Evolutionary conservation across 1,140 invertebrate genomes (phyloP), one percentile per base, ranked within the genome.

Genomic region (Platyscapa corneri): DNA sequence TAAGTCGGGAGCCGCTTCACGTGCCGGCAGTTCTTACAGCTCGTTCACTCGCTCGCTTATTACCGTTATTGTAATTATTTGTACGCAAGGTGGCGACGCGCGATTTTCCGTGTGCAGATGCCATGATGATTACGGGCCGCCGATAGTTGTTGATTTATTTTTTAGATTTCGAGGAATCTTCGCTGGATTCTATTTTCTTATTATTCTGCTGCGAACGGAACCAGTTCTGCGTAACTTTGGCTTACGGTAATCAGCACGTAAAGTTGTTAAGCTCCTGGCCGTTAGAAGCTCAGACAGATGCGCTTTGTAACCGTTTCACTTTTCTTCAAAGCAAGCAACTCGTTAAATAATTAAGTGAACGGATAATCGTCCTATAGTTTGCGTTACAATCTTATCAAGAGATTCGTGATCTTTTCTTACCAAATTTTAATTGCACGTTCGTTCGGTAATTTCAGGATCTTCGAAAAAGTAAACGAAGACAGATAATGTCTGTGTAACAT

Each of bases 21-120:
- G 23, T 27, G 20, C 70, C 20, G 10, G 49, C n/a, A 53, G 53
- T 77, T 77, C 49, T 77, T 77, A 77, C 46, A 16, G 75, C n/a
- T 77, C 16, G 75, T 56, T 49, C 56, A 27, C 56, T 60, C 7
- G 56, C 56, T 60, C 20, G 30, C 10, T 30, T 27, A 53, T 56
- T 77, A 77, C 75, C 75, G 75, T 77, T 77, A 77, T 12, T 42
- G 42, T 56, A 49, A 56, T 77, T 56, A 77, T 77, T 77, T 77
- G 70, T 74, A 74, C 37, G 39, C 37, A 74, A 77, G 49, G 75
- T 77, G 46, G 46, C 39, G 42, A 77, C 46, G n/a, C 30, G 23
- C 75, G 46, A 32, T 77, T 53, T 56, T 34, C 75, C 75, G 23
- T 74, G 37, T n/a, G 70, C 70, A 27, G 23, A 27, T 42, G n/a